Base-by-base conservation (phyloP, 2,113 vertebrate species). In the Lampris megalopsis region DNA sequence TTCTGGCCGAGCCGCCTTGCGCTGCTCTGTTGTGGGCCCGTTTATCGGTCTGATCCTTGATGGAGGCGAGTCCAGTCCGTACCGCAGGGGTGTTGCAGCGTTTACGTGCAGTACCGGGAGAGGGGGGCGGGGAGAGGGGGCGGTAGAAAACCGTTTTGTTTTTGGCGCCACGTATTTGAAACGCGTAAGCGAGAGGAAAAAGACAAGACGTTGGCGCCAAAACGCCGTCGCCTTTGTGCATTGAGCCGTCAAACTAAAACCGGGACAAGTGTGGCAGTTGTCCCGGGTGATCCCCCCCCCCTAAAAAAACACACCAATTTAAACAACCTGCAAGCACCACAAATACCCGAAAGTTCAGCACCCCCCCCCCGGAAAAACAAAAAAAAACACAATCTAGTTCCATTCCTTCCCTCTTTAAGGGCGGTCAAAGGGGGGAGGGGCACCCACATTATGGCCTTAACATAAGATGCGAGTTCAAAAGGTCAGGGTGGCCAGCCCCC, bases 401-500 rank as follows among this genome's bases (percentile, higher is more conserved):
- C 42, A 60, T 78, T 80, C 77, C 64, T 77, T 60, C 72, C 79
- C 76, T 63, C 43, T 50, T 79, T 63, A 77, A 77, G 72, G 79
- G 84, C 81, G 84, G 77, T 83, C 88, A 87, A 89, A 86, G 86
- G 82, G 90, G 82, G 85, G 77, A 58, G 41, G 76, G 73, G 73
- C 74, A 63, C 81, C 77, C 86, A 80, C 80, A 66, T 80, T 84
- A 85, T 73, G 84, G 78, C 88, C 82, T 83, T 63, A 77, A 73
- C 73, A 59, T 70, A 79, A 84, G 73, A 73, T 50, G 77, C 76
- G 77, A 84, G 74, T 56, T 66, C 63, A 72, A 50, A 81, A 82
- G 76, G 79, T 24, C 2, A 72, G 76, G 36, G 59, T 37, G 63
- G 71, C 67, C 73, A 82, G 37, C 57, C 82, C 86, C 91, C 82